These are phyloP conservation scores for Papilio demoleus DNA, from an alignment of 2,888 invertebrate species.

Conservation along the genomic window DNA sequence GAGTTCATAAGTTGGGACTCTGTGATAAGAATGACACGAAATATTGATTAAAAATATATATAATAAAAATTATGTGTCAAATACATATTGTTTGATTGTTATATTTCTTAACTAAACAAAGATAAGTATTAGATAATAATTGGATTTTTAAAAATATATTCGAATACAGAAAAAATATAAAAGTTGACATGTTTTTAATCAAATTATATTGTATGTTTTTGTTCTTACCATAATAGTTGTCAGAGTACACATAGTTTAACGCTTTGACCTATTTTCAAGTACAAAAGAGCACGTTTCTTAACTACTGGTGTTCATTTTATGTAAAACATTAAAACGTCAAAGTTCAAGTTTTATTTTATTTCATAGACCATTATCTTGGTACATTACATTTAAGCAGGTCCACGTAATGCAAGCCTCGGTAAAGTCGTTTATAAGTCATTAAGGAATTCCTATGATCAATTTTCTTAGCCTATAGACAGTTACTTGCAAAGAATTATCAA, in stretches of 20 bases:
- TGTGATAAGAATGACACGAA: background rate
- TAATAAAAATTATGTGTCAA: too few species aligned
- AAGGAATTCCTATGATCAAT: background rate
- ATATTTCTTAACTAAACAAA: background rate
- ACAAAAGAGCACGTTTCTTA: conserved; percentile 54
- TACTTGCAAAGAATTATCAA: background rate
- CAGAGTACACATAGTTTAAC: background rate
- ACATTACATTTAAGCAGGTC: conserved; percentile 19
- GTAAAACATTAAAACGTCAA: conserved; percentile 41
- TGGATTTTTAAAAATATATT: background rate
- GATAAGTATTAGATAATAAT: background rate
- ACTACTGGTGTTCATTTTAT: conserved; percentile 45
- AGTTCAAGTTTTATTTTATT: conserved; percentile 29
- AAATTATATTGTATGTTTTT: background rate
- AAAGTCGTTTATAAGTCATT: background rate
- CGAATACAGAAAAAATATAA: too few species aligned
- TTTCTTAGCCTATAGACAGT: background rate
- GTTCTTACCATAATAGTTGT: background rate
- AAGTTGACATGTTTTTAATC: too few species aligned
- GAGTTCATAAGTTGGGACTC: background rate
- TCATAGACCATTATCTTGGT: conserved; percentile 25
- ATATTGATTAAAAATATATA: too few species aligned
- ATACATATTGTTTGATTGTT: background rate
- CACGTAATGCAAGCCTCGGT: background rate
- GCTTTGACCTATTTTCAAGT: conserved; percentile 11